These are phyloP conservation scores for Promerops cafer DNA, from an alignment of 2,113 vertebrate genomes.

Conservation along the genomic window DNA sequence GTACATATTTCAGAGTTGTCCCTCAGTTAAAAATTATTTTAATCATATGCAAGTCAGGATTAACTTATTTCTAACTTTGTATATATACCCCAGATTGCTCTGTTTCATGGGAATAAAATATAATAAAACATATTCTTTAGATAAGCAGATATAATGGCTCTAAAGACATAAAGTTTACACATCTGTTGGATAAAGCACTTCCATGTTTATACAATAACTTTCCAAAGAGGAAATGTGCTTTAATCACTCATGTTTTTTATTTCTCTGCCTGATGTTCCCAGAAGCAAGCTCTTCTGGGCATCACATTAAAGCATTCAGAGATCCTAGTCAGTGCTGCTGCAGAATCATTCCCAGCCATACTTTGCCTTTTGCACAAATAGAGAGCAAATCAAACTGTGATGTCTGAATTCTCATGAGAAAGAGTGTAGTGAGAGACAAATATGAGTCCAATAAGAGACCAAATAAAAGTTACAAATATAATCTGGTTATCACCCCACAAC, in stretches of 20 bases:
- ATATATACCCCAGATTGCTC: background rate
- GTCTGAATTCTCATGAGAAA: conserved; percentile 49
- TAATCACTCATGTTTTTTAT: conserved; percentile 38
- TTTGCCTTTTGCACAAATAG: background rate
- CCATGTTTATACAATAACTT: conserved; percentile 37
- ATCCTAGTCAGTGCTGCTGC: background rate
- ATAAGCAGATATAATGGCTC: background rate
- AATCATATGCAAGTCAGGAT: background rate
- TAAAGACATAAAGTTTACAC: conserved; percentile 6
- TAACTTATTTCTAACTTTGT: background rate
- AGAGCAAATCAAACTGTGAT: conserved; percentile 24
- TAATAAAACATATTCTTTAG: background rate
- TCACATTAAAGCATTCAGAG: conserved; percentile 40
- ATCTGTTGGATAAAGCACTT: conserved; percentile 46
- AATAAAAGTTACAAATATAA: conserved; percentile 40
- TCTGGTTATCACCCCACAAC: conserved; percentile 41
- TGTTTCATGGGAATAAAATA: background rate
- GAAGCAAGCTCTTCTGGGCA: conserved; percentile 32
- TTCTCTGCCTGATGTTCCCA: background rate
- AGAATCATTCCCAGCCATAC: conserved; percentile 4
- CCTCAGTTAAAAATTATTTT: background rate
- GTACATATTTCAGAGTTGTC: background rate
- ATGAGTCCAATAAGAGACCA: background rate
- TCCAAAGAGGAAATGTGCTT: conserved; percentile 45
- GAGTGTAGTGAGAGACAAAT: background rate